Base-by-base conservation (phyloP, 2,797 vertebrate species). In the Benthosema pterotum region DNA sequence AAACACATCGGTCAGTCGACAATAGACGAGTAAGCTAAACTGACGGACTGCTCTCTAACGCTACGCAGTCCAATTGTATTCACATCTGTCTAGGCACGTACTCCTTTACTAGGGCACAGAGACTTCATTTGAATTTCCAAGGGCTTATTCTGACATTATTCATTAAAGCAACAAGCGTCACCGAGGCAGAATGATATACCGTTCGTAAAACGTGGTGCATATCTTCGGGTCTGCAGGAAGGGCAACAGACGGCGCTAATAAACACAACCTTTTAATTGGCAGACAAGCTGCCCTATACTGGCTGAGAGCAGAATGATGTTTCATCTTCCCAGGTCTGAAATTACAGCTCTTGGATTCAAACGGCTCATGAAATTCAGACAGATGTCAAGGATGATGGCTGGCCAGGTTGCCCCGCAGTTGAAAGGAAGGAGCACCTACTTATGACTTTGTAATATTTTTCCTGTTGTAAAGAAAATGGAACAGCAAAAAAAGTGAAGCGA, bases 171-270 rank as follows among this genome's bases (percentile, higher is more conserved):
- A 16, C 28, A 42, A 18, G 38, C 54, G 11, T 18, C 54, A 56
- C 17, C 32, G 11, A 16, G 45, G n/a, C 45, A 38, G 45, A 54
- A 65, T 15, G 43, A 22, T 16, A 52, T 57, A 46, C 45, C 1
- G 6, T 52, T 66, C 22, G 59, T 56, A 59, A 28, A 56, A 38
- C 47, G 49, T 5, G n/a, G 57, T 52, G 12, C 57, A 13, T 32
- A 14, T 62, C 54, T 5, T 48, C 52, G 25, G 28, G 52, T 53
- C 14, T 17, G 42, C 60, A 61, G 63, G 64, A 70, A 65, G 57
- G 17, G 15, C 12, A 16, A 45, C 60, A 79, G 72, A 69, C 70
- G 22, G 16, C 28, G 17, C 52, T 55, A 60, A 55, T 55, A 45
- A 38, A 28, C 43, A 57, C 32, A 45, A 59, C 52, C 32, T 50